phyloP scores from a whole-genome alignment of 2,888 invertebrate genomes.

The Chloroclysta siterata region DNA sequence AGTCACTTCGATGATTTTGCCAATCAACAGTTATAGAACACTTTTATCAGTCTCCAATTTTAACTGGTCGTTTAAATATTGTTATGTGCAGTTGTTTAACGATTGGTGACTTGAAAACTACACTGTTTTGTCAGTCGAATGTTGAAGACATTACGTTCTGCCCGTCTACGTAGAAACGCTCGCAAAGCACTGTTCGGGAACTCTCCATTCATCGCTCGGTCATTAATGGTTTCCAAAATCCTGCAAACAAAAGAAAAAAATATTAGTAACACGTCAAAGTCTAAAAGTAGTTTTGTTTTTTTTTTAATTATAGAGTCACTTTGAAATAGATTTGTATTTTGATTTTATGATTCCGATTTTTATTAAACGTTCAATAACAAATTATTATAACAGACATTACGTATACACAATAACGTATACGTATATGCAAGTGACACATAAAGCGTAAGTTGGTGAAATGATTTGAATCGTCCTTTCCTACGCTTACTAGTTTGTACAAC shows the following conservation, averaged over 20 bases:
- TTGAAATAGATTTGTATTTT: too few relatives aligned
- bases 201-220: conserved; percentile 21
- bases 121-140: conserved; percentile 8
- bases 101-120: conserved; percentile 22
- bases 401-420: too few relatives aligned
- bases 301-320: too few relatives aligned
- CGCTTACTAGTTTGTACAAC: neutral
- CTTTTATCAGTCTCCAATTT: conserved; percentile 58
- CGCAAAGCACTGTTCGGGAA: conserved; percentile 17
- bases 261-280: neutral
- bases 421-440: too few relatives aligned
- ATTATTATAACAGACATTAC: too few relatives aligned
- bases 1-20: conserved; percentile 56
- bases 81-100: conserved; percentile 55
- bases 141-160: conserved; percentile 11
- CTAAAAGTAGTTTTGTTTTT: too few relatives aligned
- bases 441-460: too few relatives aligned
- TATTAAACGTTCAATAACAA: too few relatives aligned
- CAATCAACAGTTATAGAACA: conserved; percentile 60
- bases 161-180: conserved; percentile 7
- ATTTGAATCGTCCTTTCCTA: too few relatives aligned
- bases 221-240: conserved; percentile 29
- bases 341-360: too few relatives aligned
- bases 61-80: conserved; percentile 54
- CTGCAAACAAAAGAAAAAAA: conserved; percentile 38